Evolutionary conservation across 2,797 vertebrate genomes (phyloP).

Genomic region (Anguilla megastoma): DNA sequence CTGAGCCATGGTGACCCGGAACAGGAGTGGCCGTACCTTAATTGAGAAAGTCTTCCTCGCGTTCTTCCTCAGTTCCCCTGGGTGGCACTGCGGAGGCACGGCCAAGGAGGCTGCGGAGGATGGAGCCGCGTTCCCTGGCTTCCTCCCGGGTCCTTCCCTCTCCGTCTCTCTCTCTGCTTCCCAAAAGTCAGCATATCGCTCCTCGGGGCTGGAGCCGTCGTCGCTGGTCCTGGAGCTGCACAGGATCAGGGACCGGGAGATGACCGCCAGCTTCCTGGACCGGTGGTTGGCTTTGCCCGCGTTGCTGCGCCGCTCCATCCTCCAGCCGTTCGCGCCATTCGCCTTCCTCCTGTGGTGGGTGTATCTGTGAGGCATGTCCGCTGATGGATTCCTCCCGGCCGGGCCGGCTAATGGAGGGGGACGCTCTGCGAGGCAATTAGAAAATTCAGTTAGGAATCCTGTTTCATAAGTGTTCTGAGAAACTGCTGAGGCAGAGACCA

Average conservation of each 20-base stretch:
- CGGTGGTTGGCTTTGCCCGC: slow-evolving; percentile 64
- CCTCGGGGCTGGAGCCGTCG: slow-evolving; percentile 76
- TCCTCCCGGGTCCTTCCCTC: slow-evolving; percentile 54
- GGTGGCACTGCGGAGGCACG: slow-evolving; percentile 7
- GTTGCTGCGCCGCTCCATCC: slow-evolving; percentile 78
- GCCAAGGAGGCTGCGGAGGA: slow-evolving; percentile 42
- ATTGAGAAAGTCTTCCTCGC: slow-evolving; percentile 75
- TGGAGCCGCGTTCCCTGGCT: slow-evolving; percentile 49
- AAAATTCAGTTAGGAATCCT: slow-evolving; percentile 71
- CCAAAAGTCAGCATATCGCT: slow-evolving; percentile 66
- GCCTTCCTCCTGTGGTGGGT: slow-evolving; percentile 63
- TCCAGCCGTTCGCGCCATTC: slow-evolving; percentile 60
- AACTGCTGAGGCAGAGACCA: slow-evolving; percentile 53
- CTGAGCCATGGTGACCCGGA: neutral
- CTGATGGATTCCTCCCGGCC: slow-evolving; percentile 63
- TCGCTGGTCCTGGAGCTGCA: slow-evolving; percentile 82
- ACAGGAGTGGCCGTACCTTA: slow-evolving; percentile 73
- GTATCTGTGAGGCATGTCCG: slow-evolving; percentile 73
- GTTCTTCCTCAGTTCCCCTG: slow-evolving; percentile 67
- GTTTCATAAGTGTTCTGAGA: slow-evolving; percentile 64
- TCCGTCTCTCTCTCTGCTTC: slow-evolving; percentile 53
- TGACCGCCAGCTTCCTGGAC: slow-evolving; percentile 78
- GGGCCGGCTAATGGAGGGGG: slow-evolving; percentile 70
- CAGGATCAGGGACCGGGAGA: slow-evolving; percentile 85
- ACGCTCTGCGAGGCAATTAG: slow-evolving; percentile 73